Evolutionary conservation across 2,888 invertebrate species (phyloP).

Genomic region (Platypus cylindrus): DNA sequence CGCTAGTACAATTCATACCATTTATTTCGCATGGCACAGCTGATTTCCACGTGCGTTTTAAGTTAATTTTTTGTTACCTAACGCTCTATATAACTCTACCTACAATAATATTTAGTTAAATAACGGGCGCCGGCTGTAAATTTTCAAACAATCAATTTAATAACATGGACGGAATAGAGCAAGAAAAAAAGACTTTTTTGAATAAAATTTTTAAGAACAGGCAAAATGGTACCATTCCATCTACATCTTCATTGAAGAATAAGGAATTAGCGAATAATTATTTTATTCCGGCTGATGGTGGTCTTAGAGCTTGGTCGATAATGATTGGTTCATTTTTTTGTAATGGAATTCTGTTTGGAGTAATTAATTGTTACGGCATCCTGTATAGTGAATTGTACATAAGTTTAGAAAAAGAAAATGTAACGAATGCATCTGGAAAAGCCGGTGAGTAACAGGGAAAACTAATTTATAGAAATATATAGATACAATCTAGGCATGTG

Average conservation of each 20-base stretch:
- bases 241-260: constrained; percentile 2
- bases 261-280: too few species aligned
- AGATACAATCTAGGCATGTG: too few species aligned
- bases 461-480: too few species aligned
- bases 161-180: too few species aligned
- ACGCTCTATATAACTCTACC: too few species aligned
- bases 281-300: constrained; percentile 58
- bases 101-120: too few species aligned
- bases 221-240: constrained; percentile 7
- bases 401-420: constrained; percentile 48
- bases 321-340: constrained; percentile 76
- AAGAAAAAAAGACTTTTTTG: too few species aligned
- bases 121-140: too few species aligned
- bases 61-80: constrained; percentile 1
- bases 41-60: constrained; percentile 11
- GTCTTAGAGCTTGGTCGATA: constrained; percentile 66
- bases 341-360: constrained; percentile 82
- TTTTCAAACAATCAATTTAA: too few species aligned
- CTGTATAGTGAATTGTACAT: constrained; percentile 58
- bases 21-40: too few species aligned
- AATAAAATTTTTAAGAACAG: too few species aligned
- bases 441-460: constrained; percentile 59
- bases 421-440: constrained; percentile 62
- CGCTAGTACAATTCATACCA: too few species aligned
- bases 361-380: constrained; percentile 81